These are phyloP conservation scores for Cerceris ruficornis DNA, from an alignment of 2,888 invertebrate species.

Conservation along the genomic window DNA sequence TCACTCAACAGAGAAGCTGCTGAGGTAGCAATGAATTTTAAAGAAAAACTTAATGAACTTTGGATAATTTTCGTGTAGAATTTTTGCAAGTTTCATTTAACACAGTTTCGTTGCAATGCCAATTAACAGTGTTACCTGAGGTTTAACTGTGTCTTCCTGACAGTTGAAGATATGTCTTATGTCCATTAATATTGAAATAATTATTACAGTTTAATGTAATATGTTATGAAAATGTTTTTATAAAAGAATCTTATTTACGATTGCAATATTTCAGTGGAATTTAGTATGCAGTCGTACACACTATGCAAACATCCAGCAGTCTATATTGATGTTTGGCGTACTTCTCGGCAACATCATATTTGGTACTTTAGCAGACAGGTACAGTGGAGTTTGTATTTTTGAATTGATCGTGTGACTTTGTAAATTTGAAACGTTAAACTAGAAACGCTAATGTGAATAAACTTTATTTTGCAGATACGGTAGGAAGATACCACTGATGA, in stretches of 20 bases:
- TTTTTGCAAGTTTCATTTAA: too few relatives aligned
- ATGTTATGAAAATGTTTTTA: background rate
- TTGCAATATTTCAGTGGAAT: constrained; percentile 85
- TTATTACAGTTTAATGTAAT: too few relatives aligned
- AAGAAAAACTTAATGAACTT: too few relatives aligned
- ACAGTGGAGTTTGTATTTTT: constrained; percentile 65
- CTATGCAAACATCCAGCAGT: constrained; percentile 89
- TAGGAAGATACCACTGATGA: constrained; percentile 88
- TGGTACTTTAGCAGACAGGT: constrained; percentile 91
- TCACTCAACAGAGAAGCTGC: too few relatives aligned
- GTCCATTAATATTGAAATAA: too few relatives aligned
- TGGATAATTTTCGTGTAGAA: too few relatives aligned
- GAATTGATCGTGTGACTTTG: background rate
- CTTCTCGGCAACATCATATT: constrained; percentile 89
- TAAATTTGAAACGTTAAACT: background rate
- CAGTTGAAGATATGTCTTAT: too few relatives aligned
- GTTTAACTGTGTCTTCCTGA: too few relatives aligned
- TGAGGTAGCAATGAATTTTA: too few relatives aligned
- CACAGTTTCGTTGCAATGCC: too few relatives aligned
- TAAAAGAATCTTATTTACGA: constrained; percentile 24
- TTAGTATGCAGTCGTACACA: constrained; percentile 87
- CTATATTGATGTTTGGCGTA: constrained; percentile 90
- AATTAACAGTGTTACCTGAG: too few relatives aligned
- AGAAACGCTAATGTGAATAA: background rate
- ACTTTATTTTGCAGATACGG: constrained; percentile 85